phyloP scores from a whole-genome alignment of 2,113 vertebrate genomes.

The Leuciscus idus region DNA sequence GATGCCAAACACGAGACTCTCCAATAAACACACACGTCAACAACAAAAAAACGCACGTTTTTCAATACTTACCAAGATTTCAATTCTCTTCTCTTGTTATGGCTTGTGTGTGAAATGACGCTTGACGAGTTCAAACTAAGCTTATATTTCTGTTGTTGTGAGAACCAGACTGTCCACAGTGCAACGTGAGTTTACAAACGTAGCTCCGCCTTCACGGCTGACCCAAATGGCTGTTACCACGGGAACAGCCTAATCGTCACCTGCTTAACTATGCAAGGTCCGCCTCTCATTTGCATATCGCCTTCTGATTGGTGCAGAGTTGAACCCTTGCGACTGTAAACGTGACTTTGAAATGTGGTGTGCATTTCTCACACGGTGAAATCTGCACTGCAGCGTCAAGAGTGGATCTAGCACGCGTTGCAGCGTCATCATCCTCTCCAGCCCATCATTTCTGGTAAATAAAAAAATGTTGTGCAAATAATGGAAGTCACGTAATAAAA shows the following conservation, averaged over 20 bases:
- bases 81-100: not conserved
- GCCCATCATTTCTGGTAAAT: too few relatives aligned
- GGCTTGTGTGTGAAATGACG: not conserved
- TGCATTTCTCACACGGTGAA: not conserved
- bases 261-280: constrained; percentile 28
- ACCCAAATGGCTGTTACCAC: constrained; percentile 45
- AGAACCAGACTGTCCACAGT: not conserved
- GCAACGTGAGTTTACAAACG: constrained; percentile 43
- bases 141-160: constrained; percentile 8
- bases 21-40: constrained; percentile 33
- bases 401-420: constrained; percentile 6
- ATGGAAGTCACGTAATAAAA: not conserved
- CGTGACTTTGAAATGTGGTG: constrained; percentile 47
- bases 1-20: constrained; percentile 51
- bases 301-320: constrained; percentile 46
- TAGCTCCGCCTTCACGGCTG: constrained; percentile 26
- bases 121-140: not conserved
- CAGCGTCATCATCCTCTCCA: not conserved
- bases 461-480: not conserved
- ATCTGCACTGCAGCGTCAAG: constrained; percentile 22
- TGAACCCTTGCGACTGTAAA: constrained; percentile 49
- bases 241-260: constrained; percentile 47
- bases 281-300: constrained; percentile 32
- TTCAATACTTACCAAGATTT: constrained; percentile 1
- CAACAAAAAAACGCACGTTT: not conserved